Evolutionary conservation across 2,797 vertebrate species (phyloP).

Genomic region (Enteromius anoplus): DNA sequence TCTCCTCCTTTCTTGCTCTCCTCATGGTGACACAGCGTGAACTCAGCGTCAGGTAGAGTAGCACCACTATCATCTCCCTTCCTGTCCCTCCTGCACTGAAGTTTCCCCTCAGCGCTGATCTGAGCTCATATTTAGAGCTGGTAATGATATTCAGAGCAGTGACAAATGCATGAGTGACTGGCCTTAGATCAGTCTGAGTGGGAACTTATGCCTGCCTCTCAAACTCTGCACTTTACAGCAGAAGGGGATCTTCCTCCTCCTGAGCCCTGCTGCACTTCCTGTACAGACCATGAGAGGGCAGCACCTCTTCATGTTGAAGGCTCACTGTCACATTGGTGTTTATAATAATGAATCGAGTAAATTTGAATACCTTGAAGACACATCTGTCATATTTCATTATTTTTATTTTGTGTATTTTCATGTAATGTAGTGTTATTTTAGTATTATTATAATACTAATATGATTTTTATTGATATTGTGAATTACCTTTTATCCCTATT

Average conservation of each 20-base stretch:
- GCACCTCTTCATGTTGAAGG: background rate
- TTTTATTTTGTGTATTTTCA: background rate
- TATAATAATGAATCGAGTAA: background rate
- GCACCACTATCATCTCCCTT: constrained; percentile 49
- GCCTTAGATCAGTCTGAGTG: constrained; percentile 38
- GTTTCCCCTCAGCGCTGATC: constrained; percentile 39
- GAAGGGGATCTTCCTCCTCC: constrained; percentile 14
- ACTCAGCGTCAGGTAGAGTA: constrained; percentile 99
- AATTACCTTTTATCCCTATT: background rate
- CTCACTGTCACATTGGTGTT: background rate
- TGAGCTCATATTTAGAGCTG: constrained; percentile 2
- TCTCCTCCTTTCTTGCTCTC: constrained; percentile 50
- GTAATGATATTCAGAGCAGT: background rate
- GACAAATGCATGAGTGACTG: background rate
- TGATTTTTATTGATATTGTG: background rate
- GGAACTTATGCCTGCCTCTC: background rate
- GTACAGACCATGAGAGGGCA: constrained; percentile 38
- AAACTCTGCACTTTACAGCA: background rate
- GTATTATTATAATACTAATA: background rate
- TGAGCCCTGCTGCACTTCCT: constrained; percentile 37
- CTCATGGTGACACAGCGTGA: constrained; percentile 87
- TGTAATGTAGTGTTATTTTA: background rate
- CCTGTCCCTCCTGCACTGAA: constrained; percentile 2
- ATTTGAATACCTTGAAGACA: background rate
- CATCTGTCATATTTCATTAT: background rate